These are phyloP conservation scores for Hedya salicella DNA, from an alignment of 2,888 invertebrate genomes.

Conservation along the genomic window DNA sequence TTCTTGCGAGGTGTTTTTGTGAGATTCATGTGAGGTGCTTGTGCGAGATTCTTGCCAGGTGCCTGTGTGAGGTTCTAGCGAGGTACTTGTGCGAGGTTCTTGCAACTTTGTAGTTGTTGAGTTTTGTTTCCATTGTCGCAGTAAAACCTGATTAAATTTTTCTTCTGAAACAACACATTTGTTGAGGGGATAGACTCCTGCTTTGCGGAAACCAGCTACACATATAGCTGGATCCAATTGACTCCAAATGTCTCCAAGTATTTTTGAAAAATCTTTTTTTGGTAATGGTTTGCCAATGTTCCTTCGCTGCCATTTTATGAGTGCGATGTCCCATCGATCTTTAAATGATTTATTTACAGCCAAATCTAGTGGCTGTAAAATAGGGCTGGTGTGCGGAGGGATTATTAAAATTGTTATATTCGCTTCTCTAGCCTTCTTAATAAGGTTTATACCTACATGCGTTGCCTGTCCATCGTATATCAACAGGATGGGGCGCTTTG, in stretches of 20 bases:
- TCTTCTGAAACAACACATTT: neutral
- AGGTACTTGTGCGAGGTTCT: neutral
- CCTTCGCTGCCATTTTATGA: slow-evolving; percentile 51
- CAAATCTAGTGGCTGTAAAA: slow-evolving; percentile 49
- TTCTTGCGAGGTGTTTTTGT: too few species aligned
- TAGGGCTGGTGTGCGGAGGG: slow-evolving; percentile 47
- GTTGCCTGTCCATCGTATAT: slow-evolving; percentile 47
- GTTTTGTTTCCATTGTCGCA: neutral
- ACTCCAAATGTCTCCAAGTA: slow-evolving; percentile 41
- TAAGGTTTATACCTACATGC: slow-evolving; percentile 19
- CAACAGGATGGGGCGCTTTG: slow-evolving; percentile 44
- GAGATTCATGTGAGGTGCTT: too few species aligned
- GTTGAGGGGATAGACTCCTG: slow-evolving; percentile 4
- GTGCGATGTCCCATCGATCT: slow-evolving; percentile 48
- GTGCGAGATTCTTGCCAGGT: too few species aligned
- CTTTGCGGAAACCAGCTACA: slow-evolving; percentile 11
- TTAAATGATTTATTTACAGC: slow-evolving; percentile 53
- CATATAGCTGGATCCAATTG: slow-evolving; percentile 22
- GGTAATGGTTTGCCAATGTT: slow-evolving; percentile 44
- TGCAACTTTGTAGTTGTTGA: neutral
- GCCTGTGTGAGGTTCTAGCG: neutral
- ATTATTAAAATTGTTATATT: slow-evolving; percentile 43
- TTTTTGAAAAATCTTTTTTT: slow-evolving; percentile 40
- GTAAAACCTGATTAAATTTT: neutral
- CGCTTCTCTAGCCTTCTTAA: slow-evolving; percentile 39